Evolutionary conservation across 2,113 vertebrate species (phyloP), one percentile per base, ranked within the genome.

Genomic region (Tenrec ecaudatus): DNA sequence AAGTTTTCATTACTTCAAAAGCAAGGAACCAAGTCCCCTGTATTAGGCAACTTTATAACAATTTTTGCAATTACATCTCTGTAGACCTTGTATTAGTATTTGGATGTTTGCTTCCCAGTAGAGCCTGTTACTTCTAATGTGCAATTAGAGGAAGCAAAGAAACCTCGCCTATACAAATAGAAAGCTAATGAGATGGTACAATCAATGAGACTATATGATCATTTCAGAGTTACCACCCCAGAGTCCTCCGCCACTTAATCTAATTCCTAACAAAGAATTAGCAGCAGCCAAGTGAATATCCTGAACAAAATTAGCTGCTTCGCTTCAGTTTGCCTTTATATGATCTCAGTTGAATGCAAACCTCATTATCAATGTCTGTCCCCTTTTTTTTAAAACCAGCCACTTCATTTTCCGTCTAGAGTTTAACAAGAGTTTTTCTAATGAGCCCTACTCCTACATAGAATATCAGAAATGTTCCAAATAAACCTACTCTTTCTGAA

Each of bases 91-190:
- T 64, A 33, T 57, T 91, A 89, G 73, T 87, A 62, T 71, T 83
- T 95, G 62, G 33, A 94, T 95, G 92, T 82, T 84, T 23, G 14
- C 57, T 87, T 92, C 68, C 78, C 85, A 87, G n/a, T 79, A 87
- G 38, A 86, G 43, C n/a, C 38, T 79, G 60, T 58, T 79, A 84
- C 38, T 89, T 91, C 27, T 84, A 95, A 91, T 82, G 64, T 86
- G 57, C 87, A 95, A 91, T 95, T 89, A 91, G 68, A 84, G 43
- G 60, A 89, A 92, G 68, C 36, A 58, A 95, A 92, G 93, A 87
- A 96, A 89, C 11, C 23, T 71, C 92, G 85, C 91, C 94, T 82
- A n/a, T 91, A 89, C 62, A 95, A 95, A 96, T 86, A 81, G 84
- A 91, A 71, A 95, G 81, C 77, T 87, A 96, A 95, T 92, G 89